Evolutionary conservation across 1,140 invertebrate genomes (phyloP), one percentile per base, ranked within the genome.

Genomic region (Drosophila nannoptera): DNA sequence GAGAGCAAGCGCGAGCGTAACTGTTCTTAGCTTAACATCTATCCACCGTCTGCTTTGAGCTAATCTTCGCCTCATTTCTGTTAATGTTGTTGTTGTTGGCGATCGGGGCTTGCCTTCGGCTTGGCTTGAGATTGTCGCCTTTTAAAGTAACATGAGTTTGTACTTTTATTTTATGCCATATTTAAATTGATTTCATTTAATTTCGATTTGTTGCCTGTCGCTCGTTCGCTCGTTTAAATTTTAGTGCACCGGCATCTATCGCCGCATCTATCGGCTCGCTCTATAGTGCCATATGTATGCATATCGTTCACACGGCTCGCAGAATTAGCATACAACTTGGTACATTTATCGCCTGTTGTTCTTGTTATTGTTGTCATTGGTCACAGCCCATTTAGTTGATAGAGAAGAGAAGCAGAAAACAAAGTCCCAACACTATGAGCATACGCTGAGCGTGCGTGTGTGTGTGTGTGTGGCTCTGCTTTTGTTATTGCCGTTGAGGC

Each of bases 161-260:
- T 81, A 81, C 77, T 81, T 69, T 73, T 78, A 78, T 81, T 81
- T 76, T 46, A 76, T 75, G 62, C 69, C 69, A 78, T 78, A 81
- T 78, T 81, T 73, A 81, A 78, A 81, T 78, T 76, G 76, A 78
- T 78, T 75, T 73, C 52, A 78, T 75, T 81, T 81, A 64, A 73
- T 67, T 69, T 50, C 71, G 65, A 54, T 66, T 69, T 59, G 35
- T 56, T 16, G 46, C 33, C 8, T 48, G 48, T 61, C 43, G 11
- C 40, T 49, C 73, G 46, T 73, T 69, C 53, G 65, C n/a, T 22
- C 22, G 22, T 33, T 73, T 69, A 36, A 48, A 16, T 58, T 63
- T 63, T 76, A 73, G 73, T 76, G 70, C 66, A 65, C 50, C 54
- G n/a, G n/a, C 72, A 74, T 72, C 63, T 63, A 68, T n/a, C 38